Evolutionary conservation across 1,140 invertebrate species (phyloP).

Genomic region (Conus betulinus): DNA sequence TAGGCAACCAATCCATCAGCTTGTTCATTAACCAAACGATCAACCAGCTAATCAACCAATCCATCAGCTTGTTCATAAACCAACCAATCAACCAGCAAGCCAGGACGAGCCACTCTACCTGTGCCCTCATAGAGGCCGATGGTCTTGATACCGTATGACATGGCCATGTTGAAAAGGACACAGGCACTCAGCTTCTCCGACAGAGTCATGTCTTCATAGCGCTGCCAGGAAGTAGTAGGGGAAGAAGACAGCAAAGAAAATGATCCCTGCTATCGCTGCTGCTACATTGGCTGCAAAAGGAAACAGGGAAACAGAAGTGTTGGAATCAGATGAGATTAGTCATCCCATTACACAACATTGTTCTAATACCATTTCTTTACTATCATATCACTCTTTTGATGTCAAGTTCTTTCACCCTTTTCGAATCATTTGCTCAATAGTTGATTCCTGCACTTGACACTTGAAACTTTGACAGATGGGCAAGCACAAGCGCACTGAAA

Average conservation of each 20-base stretch:
- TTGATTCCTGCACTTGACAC: no score
- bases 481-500: no score
- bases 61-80: no score
- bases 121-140: slow-evolving; percentile 74
- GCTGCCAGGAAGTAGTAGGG: slow-evolving; percentile 79
- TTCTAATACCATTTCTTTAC: no score
- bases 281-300: slow-evolving; percentile 67
- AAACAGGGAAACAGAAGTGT: slow-evolving; percentile 5
- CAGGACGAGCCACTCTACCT: slow-evolving; percentile 68
- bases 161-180: slow-evolving; percentile 68
- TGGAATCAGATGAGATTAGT: background rate
- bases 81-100: no score
- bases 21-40: no score
- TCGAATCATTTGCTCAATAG: no score
- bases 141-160: slow-evolving; percentile 69
- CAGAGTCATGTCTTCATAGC: slow-evolving; percentile 77
- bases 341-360: background rate
- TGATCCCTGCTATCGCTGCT: slow-evolving; percentile 66
- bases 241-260: slow-evolving; percentile 71
- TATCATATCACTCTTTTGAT: no score
- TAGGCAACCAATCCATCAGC: no score
- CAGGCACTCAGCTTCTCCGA: slow-evolving; percentile 60
- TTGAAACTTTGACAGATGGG: no score
- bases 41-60: no score
- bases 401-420: no score